Evolutionary conservation across 2,888 invertebrate genomes (phyloP).

Genomic region (Hemicrepidius hirtus): DNA sequence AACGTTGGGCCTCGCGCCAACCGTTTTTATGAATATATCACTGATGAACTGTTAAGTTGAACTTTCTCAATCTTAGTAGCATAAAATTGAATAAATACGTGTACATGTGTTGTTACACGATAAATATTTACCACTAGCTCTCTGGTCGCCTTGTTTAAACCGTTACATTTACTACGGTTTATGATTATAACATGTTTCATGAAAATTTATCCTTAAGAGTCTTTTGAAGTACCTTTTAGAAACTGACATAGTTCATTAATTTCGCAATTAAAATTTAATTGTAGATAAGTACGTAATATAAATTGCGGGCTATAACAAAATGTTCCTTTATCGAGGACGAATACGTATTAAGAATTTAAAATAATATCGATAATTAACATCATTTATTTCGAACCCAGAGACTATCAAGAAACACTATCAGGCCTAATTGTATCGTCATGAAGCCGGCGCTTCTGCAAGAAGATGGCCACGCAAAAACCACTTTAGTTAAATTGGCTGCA

Average conservation of each 20-base stretch:
- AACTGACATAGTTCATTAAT: conserved; percentile 14
- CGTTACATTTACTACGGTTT: background rate
- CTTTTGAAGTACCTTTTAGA: background rate
- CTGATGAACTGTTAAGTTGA: no score
- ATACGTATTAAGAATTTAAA: conserved; percentile 11
- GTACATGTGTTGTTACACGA: no score
- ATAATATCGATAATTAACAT: conserved; percentile 37
- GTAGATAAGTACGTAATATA: background rate
- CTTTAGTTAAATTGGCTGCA: conserved; percentile 71
- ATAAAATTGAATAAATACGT: no score
- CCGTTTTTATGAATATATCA: no score
- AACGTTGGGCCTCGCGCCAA: no score
- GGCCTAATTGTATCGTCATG: conserved; percentile 56
- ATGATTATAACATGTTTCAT: background rate
- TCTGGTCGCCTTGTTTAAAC: no score
- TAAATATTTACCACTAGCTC: no score
- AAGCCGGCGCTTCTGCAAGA: conserved; percentile 52
- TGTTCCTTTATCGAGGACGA: background rate
- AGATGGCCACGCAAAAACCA: conserved; percentile 68
- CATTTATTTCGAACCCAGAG: conserved; percentile 31
- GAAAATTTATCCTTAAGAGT: background rate
- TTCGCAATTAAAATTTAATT: conserved; percentile 23
- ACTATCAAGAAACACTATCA: conserved; percentile 46
- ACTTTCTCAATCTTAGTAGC: no score
- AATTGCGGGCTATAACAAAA: background rate